Base-by-base conservation (phyloP, 1,140 invertebrate species). In the Drosophila hydei region DNA sequence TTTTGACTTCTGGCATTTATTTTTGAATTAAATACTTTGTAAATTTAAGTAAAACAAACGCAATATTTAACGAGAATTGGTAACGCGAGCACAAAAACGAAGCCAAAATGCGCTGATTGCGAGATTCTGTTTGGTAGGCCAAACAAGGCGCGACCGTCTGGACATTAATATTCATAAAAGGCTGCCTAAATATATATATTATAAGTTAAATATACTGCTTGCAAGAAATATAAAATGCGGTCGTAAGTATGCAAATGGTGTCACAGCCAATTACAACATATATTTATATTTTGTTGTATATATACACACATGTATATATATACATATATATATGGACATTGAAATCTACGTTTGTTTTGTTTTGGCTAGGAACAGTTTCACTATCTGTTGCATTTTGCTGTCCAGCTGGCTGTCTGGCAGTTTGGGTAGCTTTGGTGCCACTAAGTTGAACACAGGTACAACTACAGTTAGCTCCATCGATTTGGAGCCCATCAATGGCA, bases 401-500 rank as follows among this genome's bases (percentile, higher is more conserved):
- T 33, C 43, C 23, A 52, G n/a, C 18, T 12, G 59, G 4, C 18
- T 27, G 7, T 3, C 19, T 36, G 58, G 42, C 12, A 33, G 14
- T 19, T 42, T 12, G 18, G 25, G 59, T 5, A 52, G 14, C 8
- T 47, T 52, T 14, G 56, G 62, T 43, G 25, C 63, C 21, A 25
- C 59, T 6, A 80, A 77, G 33, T 63, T 62, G 9, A 47, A 43
- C 14, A 54, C 52, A 2, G 55, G 38, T 16, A 63, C 69, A 16
- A 74, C 77, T 27, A 59, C 77, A 4, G 42, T 50, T 5, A 77
- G 45, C 50, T 65, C 25, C 50, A 42, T 65, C 3, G 79, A 90
- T 19, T 58, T 94, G 40, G 93, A 93, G 77, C 74, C 88, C 3
- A 93, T 94, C 9, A 92, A 92, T 70, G 93, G 92, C 4, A 94